phyloP scores from a whole-genome alignment of 2,113 vertebrate species.

The Pagrus major region DNA sequence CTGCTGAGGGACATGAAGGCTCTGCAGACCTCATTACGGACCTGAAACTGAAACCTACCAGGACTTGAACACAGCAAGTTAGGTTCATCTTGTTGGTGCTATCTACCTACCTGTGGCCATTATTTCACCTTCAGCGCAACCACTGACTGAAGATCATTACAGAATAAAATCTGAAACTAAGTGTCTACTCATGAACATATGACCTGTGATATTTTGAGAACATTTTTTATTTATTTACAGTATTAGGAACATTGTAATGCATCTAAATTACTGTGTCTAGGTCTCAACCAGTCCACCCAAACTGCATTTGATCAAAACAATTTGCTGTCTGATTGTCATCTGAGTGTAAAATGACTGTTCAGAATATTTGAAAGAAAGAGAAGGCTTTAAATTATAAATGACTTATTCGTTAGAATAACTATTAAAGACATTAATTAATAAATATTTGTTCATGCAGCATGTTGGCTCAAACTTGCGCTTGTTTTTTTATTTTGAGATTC shows the following conservation, averaged over 20 bases:
- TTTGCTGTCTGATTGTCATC: conserved; percentile 5
- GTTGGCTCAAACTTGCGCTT: neutral
- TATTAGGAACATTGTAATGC: neutral
- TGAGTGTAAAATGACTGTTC: neutral
- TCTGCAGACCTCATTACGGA: conserved; percentile 91
- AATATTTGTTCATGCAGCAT: neutral
- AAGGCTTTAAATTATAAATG: neutral
- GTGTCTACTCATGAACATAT: neutral
- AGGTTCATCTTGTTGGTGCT: conserved; percentile 19
- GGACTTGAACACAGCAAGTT: conserved; percentile 29
- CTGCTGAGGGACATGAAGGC: conserved; percentile 94
- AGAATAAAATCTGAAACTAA: neutral
- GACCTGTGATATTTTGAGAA: neutral
- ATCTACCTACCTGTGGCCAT: neutral
- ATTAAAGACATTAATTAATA: neutral
- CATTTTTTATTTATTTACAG: neutral
- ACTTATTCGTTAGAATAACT: neutral
- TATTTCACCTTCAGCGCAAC: neutral
- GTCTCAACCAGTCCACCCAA: neutral
- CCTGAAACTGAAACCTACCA: conserved; percentile 76
- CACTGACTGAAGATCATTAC: neutral
- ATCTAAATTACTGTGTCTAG: neutral
- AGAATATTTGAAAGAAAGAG: neutral
- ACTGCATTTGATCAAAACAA: conserved; percentile 3
- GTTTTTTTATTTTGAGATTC: neutral